phyloP scores from a whole-genome alignment of 2,797 vertebrate genomes.

The Hapalemur alaotrensis region DNA sequence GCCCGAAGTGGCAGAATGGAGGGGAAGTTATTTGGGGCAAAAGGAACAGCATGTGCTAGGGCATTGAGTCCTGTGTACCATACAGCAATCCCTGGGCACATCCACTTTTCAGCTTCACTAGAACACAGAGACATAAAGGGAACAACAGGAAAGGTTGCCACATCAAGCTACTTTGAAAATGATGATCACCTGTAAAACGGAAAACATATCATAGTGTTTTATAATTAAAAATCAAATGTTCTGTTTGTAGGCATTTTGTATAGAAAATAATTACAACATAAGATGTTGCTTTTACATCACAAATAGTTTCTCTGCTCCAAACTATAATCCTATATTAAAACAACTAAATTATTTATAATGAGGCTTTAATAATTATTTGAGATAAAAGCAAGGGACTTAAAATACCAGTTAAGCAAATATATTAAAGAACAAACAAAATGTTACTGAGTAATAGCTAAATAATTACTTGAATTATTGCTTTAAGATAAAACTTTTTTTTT shows the following conservation, averaged over 20 bases:
- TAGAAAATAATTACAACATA: constrained; percentile 8
- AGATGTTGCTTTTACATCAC: not conserved
- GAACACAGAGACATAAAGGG: not conserved
- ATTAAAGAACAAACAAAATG: constrained; percentile 56
- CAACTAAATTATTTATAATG: constrained; percentile 11
- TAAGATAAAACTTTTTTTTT: constrained; percentile 72
- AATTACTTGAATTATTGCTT: constrained; percentile 56
- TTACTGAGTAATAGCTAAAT: constrained; percentile 64
- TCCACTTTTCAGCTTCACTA: not conserved
- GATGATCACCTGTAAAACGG: not conserved
- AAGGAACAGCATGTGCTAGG: not conserved
- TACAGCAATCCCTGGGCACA: not conserved
- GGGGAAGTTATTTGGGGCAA: not conserved
- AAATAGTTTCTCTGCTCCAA: constrained; percentile 25
- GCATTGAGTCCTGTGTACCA: not conserved
- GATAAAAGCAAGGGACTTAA: constrained; percentile 48
- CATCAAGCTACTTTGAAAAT: not conserved
- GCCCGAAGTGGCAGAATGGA: not conserved
- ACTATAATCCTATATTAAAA: not conserved
- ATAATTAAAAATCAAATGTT: constrained; percentile 12
- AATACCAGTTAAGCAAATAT: constrained; percentile 1
- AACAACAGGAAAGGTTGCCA: not conserved
- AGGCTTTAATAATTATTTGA: constrained; percentile 36
- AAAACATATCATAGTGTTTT: not conserved
- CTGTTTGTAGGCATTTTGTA: not conserved